Evolutionary conservation across 2,888 invertebrate species (phyloP).

Genomic region (Plebejus anna): DNA sequence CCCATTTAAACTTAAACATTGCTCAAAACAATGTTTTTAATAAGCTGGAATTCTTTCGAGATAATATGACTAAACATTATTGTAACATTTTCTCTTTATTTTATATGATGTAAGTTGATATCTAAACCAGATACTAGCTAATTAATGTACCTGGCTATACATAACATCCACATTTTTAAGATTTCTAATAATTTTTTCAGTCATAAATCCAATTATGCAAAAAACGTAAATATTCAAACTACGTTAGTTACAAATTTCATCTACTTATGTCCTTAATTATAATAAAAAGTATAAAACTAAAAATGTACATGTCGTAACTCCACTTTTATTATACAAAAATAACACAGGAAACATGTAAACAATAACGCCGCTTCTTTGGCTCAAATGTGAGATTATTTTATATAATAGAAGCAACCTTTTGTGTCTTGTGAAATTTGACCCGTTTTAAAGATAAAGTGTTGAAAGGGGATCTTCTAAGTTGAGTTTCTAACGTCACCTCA

Average conservation of each 20-base stretch:
- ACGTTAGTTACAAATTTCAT: no score
- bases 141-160: no score
- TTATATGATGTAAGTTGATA: no score
- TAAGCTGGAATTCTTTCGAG: not conserved
- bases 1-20: not conserved
- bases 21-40: not conserved
- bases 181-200: no score
- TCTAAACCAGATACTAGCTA: no score
- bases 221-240: no score
- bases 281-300: not conserved
- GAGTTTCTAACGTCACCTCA: slow-evolving; percentile 38
- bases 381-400: slow-evolving; percentile 2
- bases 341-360: not conserved
- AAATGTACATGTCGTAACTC: not conserved
- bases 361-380: not conserved
- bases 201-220: no score
- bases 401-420: slow-evolving; percentile 12
- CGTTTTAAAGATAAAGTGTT: slow-evolving; percentile 32
- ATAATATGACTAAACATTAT: not conserved
- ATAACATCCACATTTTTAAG: no score
- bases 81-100: no score
- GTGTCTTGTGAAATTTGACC: slow-evolving; percentile 28
- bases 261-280: not conserved
- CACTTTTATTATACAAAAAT: not conserved
- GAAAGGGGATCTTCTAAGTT: slow-evolving; percentile 37